These are phyloP conservation scores for Nasua narica DNA, from an alignment of 2,797 vertebrate species.

Conservation along the genomic window DNA sequence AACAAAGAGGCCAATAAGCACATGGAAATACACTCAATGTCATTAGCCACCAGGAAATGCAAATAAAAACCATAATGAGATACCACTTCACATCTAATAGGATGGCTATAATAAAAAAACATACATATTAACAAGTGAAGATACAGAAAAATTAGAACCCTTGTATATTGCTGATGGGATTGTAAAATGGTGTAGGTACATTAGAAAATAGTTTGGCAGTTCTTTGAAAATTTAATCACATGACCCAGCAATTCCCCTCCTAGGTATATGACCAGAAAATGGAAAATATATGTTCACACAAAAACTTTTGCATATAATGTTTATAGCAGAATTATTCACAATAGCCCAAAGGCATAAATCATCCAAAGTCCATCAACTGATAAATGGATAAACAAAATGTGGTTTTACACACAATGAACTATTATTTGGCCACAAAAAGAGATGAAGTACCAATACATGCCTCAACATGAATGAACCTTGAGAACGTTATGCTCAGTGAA, in stretches of 20 bases:
- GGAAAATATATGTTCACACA: not conserved
- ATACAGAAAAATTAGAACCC: not conserved
- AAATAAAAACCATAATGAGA: not conserved
- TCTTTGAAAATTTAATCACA: not conserved
- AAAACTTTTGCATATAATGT: not conserved
- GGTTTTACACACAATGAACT: not conserved
- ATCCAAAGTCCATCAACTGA: not conserved
- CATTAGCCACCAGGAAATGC: not conserved
- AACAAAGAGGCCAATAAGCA: not conserved
- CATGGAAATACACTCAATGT: not conserved
- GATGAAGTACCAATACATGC: not conserved
- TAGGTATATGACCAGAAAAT: not conserved
- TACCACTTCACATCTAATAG: not conserved
- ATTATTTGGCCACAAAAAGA: not conserved
- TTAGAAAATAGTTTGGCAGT: not conserved
- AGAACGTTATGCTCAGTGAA: not conserved
- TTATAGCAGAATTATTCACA: not conserved
- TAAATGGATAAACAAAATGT: not conserved
- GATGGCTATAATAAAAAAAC: not conserved
- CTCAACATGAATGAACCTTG: not conserved
- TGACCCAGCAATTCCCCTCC: not conserved
- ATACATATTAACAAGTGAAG: not conserved
- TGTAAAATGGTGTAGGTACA: not conserved
- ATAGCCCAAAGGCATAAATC: not conserved
- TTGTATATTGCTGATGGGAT: not conserved